These are phyloP conservation scores for Melieria picta DNA, from an alignment of 2,888 invertebrate species.

Conservation along the genomic window DNA sequence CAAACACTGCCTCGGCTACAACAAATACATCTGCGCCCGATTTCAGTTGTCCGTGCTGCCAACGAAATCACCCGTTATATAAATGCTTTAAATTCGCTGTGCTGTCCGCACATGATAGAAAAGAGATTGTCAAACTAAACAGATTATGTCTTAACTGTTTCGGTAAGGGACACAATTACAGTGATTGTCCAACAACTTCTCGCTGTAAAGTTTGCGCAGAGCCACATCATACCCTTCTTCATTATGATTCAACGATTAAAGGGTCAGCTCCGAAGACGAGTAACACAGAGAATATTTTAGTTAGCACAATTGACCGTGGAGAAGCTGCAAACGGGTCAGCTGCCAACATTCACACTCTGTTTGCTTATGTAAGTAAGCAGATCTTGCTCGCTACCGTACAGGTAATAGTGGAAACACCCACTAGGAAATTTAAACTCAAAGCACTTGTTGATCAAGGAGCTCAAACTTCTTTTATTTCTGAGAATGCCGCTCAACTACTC, in stretches of 20 bases:
- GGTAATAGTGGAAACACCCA: constrained; percentile 19
- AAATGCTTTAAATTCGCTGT: constrained; percentile 33
- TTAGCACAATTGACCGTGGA: neutral
- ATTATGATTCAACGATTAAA: constrained; percentile 8
- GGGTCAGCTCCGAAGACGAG: neutral
- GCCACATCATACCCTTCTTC: constrained; percentile 22
- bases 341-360: constrained; percentile 1
- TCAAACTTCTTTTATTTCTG: constrained; percentile 31
- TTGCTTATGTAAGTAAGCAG: constrained; percentile 19
- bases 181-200: constrained; percentile 14
- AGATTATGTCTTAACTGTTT: constrained; percentile 27
- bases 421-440: constrained; percentile 13
- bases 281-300: neutral
- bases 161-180: constrained; percentile 24
- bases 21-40: neutral
- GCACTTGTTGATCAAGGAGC: constrained; percentile 33
- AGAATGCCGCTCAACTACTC: constrained; percentile 24
- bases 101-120: constrained; percentile 23
- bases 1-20: neutral
- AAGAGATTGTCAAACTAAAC: constrained; percentile 10
- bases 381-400: constrained; percentile 25
- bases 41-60: constrained; percentile 22
- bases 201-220: constrained; percentile 25
- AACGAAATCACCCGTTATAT: constrained; percentile 26
- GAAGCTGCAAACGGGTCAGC: neutral